Conservation (phyloP, 1,140 invertebrate genomes). For the Heliothis subflexa region DNA sequence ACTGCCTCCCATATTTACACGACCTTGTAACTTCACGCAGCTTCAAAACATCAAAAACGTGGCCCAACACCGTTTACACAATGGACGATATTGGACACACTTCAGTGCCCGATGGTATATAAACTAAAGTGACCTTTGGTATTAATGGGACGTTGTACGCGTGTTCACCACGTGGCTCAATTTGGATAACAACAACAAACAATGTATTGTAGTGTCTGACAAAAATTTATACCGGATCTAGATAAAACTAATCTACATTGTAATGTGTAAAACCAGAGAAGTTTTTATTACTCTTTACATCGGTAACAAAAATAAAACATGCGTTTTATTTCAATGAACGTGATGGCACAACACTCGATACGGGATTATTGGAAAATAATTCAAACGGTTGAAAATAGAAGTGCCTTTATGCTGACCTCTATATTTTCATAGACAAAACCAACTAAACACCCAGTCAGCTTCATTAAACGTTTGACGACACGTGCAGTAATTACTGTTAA, state of each 20-base stretch:
- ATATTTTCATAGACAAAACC: conserved; percentile 25
- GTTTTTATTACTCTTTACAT: background rate
- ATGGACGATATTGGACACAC: background rate
- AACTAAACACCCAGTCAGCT: background rate
- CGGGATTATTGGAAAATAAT: too few species aligned
- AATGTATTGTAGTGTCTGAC: background rate
- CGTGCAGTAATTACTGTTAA: background rate
- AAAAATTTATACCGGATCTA: too few species aligned
- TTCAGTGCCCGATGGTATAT: background rate
- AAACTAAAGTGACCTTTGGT: background rate
- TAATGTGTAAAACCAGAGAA: too few species aligned
- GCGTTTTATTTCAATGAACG: background rate
- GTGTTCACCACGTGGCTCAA: background rate
- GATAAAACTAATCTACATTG: too few species aligned
- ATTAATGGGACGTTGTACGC: background rate
- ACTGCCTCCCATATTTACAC: conserved; percentile 7
- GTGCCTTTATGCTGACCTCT: background rate
- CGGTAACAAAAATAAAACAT: too few species aligned
- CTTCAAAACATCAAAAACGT: background rate
- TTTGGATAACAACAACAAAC: conserved; percentile 25
- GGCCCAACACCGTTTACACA: background rate
- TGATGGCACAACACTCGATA: background rate
- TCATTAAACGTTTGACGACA: conserved; percentile 7
- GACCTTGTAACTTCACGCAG: background rate
- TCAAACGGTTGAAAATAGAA: too few species aligned